These are phyloP conservation scores for Gyps fulvus DNA, from an alignment of 2,113 vertebrate species.

Conservation along the genomic window DNA sequence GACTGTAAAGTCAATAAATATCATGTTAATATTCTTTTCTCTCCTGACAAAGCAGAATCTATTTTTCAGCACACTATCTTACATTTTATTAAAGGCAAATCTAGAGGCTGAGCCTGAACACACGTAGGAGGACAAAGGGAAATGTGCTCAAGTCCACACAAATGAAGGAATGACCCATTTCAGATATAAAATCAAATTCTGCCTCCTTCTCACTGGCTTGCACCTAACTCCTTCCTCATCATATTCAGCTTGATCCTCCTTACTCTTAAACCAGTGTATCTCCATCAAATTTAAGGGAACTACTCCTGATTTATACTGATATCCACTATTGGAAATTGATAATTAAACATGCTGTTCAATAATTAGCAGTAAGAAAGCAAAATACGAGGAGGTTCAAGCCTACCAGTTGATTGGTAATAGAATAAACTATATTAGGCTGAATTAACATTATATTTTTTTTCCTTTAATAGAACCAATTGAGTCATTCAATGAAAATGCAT, in stretches of 20 bases:
- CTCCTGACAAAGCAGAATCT: neutral
- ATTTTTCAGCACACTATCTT: neutral
- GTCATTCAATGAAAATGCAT: slow-evolving; percentile 62
- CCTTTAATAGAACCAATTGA: slow-evolving; percentile 54
- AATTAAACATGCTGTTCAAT: neutral
- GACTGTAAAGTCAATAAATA: neutral
- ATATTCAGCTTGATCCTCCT: neutral
- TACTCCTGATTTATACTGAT: neutral
- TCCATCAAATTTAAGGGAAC: neutral
- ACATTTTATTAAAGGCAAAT: neutral
- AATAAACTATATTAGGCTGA: slow-evolving; percentile 12
- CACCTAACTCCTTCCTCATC: neutral
- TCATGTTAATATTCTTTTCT: neutral
- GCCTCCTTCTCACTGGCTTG: neutral
- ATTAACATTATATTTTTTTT: slow-evolving; percentile 45
- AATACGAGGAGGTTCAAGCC: neutral
- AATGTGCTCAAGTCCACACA: neutral
- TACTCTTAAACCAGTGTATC: neutral
- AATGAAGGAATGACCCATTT: neutral
- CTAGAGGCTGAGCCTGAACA: neutral
- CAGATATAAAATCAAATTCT: neutral
- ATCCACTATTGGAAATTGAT: neutral
- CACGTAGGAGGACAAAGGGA: neutral
- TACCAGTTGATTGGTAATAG: neutral
- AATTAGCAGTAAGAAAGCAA: neutral